These are phyloP conservation scores for Rhopalosiphum maidis DNA, from an alignment of 1,140 invertebrate genomes.

Conservation along the genomic window DNA sequence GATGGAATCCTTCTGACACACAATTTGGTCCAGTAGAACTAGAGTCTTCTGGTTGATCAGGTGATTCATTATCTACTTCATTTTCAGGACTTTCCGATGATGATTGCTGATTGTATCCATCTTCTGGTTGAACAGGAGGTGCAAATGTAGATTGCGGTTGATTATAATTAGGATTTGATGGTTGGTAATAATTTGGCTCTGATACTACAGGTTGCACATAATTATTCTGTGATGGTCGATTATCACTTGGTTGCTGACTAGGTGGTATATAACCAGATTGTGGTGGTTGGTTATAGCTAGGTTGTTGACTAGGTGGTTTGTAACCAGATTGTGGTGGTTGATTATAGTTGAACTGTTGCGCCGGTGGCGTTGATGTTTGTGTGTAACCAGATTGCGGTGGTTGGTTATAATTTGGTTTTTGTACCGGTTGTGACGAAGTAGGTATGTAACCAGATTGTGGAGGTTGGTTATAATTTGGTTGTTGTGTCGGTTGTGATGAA, in stretches of 20 bases:
- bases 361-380: background rate
- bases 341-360: conserved; percentile 53
- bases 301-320: conserved; percentile 58
- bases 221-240: conserved; percentile 28
- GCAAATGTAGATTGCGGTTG: conserved; percentile 21
- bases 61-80: conserved; percentile 5
- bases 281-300: conserved; percentile 58
- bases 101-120: conserved; percentile 44
- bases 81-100: background rate
- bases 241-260: conserved; percentile 60
- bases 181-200: conserved; percentile 60
- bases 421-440: conserved; percentile 23
- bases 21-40: conserved; percentile 53
- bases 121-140: conserved; percentile 29
- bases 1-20: conserved; percentile 67
- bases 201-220: background rate
- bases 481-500: conserved; percentile 34
- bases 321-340: conserved; percentile 54
- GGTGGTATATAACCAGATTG: background rate
- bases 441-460: conserved; percentile 28
- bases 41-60: conserved; percentile 15
- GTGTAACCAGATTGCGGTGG: conserved; percentile 18
- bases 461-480: conserved; percentile 22
- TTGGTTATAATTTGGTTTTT: conserved; percentile 40
- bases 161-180: conserved; percentile 17